These are phyloP conservation scores for Rattus norvegicus DNA, from an alignment of 2,113 vertebrate genomes.

Conservation along the genomic window DNA sequence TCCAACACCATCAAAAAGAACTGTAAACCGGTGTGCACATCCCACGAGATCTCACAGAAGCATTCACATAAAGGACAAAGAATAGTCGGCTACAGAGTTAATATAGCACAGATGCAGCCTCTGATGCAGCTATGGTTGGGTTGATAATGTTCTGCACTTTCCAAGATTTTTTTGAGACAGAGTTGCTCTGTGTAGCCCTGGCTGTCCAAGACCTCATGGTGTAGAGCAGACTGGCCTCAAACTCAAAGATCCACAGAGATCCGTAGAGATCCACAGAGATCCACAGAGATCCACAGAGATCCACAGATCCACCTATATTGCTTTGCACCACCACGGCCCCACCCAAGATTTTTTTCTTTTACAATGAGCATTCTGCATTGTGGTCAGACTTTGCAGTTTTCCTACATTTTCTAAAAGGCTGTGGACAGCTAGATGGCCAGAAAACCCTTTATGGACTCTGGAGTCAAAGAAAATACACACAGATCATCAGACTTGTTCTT, in stretches of 20 bases:
- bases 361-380: not conserved
- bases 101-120: not conserved
- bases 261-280: too few relatives aligned
- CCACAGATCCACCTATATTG: not conserved
- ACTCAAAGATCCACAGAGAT: not conserved
- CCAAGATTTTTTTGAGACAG: not conserved
- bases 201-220: not conserved
- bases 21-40: not conserved
- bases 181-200: not conserved
- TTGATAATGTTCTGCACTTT: not conserved
- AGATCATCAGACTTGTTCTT: not conserved
- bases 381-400: not conserved
- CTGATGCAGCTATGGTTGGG: accelerated
- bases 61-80: not conserved
- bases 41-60: not conserved
- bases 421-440: not conserved
- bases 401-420: not conserved
- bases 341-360: too few relatives aligned
- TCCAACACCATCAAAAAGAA: not conserved
- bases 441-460: slow-evolving; percentile 16
- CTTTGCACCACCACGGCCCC: too few relatives aligned
- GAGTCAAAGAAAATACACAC: slow-evolving; percentile 33
- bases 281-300: too few relatives aligned
- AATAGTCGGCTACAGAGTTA: not conserved
- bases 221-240: not conserved